These are phyloP conservation scores for Pycnonotus jocosus DNA, from an alignment of 2,113 vertebrate genomes.

Conservation along the genomic window DNA sequence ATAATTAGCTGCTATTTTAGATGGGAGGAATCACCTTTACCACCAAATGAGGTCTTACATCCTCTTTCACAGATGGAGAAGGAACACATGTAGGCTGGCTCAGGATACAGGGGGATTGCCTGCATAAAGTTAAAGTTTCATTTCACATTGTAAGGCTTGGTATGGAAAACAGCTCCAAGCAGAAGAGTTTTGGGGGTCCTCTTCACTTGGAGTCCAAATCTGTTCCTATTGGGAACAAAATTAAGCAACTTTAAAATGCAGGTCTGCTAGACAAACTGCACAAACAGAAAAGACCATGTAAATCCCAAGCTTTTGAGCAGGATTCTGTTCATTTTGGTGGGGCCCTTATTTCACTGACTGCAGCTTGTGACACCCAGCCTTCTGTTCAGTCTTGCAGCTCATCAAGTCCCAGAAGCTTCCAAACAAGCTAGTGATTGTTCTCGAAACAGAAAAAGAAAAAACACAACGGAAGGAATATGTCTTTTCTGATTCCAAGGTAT, in stretches of 20 bases:
- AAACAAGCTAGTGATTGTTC: constrained; percentile 84
- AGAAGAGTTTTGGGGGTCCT: not conserved
- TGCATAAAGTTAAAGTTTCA: not conserved
- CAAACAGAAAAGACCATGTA: not conserved
- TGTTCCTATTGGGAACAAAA: not conserved
- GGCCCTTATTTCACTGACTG: not conserved
- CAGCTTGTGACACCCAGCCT: not conserved
- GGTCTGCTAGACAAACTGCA: not conserved
- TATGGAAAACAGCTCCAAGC: not conserved
- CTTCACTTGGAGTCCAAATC: not conserved
- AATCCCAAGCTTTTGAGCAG: not conserved
- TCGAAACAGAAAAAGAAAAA: constrained; percentile 95
- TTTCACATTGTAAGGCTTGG: not conserved
- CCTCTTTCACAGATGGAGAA: not conserved
- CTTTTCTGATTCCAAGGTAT: constrained; percentile 93
- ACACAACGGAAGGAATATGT: constrained; percentile 87
- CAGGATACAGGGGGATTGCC: not conserved
- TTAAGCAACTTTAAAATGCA: not conserved
- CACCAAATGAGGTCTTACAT: not conserved
- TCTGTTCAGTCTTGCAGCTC: constrained; percentile 85
- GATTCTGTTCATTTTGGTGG: not conserved
- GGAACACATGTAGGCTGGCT: not conserved
- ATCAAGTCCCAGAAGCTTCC: constrained; percentile 94
- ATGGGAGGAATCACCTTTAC: not conserved
- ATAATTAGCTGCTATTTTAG: not conserved